Evolutionary conservation across 2,888 invertebrate genomes (phyloP).

Genomic region (Callyntrura sp.): DNA sequence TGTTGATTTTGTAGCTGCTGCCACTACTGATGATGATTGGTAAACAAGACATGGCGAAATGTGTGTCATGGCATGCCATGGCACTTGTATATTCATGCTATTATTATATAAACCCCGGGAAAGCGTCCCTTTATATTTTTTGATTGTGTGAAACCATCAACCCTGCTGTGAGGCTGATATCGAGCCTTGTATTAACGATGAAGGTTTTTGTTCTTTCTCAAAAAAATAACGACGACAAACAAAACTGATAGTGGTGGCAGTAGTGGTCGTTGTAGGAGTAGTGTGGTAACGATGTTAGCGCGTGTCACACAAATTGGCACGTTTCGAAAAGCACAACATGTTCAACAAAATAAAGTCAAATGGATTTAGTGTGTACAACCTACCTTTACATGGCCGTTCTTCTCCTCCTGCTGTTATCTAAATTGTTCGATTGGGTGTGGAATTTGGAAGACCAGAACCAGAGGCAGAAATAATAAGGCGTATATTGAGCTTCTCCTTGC

Average conservation of each 20-base stretch:
- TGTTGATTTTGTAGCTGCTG: not conserved
- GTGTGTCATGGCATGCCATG: slow-evolving; percentile 17
- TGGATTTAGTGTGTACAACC: not conserved
- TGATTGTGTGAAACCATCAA: not conserved
- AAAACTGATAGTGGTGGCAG: not conserved
- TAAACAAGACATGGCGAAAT: slow-evolving; percentile 48
- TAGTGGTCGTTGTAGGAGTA: not conserved
- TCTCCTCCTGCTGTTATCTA: not conserved
- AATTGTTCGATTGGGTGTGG: not conserved
- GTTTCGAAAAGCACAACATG: slow-evolving; percentile 25
- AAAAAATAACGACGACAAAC: not conserved
- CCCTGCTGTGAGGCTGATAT: not conserved
- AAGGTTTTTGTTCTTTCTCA: not conserved
- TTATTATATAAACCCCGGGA: not conserved
- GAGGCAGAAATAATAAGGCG: no score
- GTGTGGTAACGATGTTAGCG: not conserved
- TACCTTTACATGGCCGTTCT: not conserved
- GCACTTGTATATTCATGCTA: slow-evolving; percentile 4
- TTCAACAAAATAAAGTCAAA: slow-evolving; percentile 22
- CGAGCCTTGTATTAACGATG: not conserved
- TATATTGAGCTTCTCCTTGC: no score
- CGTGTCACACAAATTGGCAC: slow-evolving; percentile 53
- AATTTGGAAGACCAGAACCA: not conserved
- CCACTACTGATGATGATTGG: slow-evolving; percentile 18
- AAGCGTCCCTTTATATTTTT: not conserved